These are phyloP conservation scores for Drosophila athabasca DNA, from an alignment of 1,140 invertebrate species.

Conservation along the genomic window DNA sequence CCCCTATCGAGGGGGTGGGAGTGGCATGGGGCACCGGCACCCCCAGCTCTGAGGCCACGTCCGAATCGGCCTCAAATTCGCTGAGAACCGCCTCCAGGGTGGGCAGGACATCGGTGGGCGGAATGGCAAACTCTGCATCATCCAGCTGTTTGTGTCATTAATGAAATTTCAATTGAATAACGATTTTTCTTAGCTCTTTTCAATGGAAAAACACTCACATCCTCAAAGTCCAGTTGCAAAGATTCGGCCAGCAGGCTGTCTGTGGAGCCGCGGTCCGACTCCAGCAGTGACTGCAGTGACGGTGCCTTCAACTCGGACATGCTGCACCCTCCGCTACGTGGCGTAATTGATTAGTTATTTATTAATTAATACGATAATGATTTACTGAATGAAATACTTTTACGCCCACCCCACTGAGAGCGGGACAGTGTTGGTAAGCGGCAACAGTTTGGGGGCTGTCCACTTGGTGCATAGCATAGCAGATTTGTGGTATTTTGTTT, in stretches of 20 bases:
- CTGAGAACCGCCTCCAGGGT: constrained; percentile 94
- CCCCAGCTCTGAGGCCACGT: constrained; percentile 85
- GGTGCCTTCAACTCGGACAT: constrained; percentile 86
- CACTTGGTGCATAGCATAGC: no score
- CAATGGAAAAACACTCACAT: constrained; percentile 83
- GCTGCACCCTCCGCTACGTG: constrained; percentile 22
- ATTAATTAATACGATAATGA: background rate
- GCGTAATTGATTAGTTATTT: constrained; percentile 3
- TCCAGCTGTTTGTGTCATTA: constrained; percentile 85
- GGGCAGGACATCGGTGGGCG: constrained; percentile 90
- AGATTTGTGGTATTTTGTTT: no score
- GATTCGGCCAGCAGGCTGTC: constrained; percentile 86
- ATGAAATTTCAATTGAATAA: background rate
- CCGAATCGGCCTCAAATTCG: constrained; percentile 88
- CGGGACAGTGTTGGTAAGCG: no score
- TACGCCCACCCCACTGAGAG: no score
- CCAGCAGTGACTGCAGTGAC: constrained; percentile 85
- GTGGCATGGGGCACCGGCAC: constrained; percentile 83
- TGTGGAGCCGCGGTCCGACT: constrained; percentile 87
- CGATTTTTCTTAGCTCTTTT: constrained; percentile 12
- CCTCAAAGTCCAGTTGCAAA: constrained; percentile 87
- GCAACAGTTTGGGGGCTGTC: no score
- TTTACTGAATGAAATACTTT: constrained; percentile 65
- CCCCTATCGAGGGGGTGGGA: constrained; percentile 84
- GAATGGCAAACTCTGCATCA: constrained; percentile 93